Base-by-base conservation (phyloP, 1,140 invertebrate genomes). In the Sipha flava region DNA sequence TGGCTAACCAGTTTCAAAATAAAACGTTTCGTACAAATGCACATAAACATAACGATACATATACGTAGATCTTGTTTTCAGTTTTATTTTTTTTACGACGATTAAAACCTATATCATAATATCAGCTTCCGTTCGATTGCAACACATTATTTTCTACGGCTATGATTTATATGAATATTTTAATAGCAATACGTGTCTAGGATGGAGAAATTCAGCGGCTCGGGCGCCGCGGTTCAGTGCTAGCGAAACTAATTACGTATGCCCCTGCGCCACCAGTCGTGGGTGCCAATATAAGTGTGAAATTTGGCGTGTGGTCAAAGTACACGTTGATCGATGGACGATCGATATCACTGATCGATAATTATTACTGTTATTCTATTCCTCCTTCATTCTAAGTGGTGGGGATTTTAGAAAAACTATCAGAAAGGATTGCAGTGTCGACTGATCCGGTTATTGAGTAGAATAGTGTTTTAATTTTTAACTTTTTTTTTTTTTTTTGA, bases 221-320 rank as follows among this genome's bases (percentile, higher is more conserved):
- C 4, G 9, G 31, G 62, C 31, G 9, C 59, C 59, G 59, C 59
- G 59, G 26, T 47, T 47, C 26, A 26, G 3, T 31, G 68, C 43
- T 18, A 72, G 68, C 49, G 68, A 72, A 73, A 73, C 70, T 73
- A 73, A 73, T 73, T 54, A 34, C 68, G 68, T 72, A 45, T 49
- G 68, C 62, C 62, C 62, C 34, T n/a, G 14, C 18, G 18, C 34
- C 62, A 26, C 31, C 10, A 0, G 62, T 31, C 31, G 29, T 37
- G 62, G 70, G 70, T 54, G 66, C 66, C 66, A 37, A 31, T 12
- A 34, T 18, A 21, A 73, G 70, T 54, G 70, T 73, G 70, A 73
- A 73, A 73, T 52, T 73, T 73, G 70, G 70, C 70, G 23, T 45
- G 43, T 29, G 43, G 43, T 47, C 68, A 72, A 72, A 47, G 26